Conservation (phyloP, 1,140 invertebrate genomes). For the Helicoverpa armigera region DNA sequence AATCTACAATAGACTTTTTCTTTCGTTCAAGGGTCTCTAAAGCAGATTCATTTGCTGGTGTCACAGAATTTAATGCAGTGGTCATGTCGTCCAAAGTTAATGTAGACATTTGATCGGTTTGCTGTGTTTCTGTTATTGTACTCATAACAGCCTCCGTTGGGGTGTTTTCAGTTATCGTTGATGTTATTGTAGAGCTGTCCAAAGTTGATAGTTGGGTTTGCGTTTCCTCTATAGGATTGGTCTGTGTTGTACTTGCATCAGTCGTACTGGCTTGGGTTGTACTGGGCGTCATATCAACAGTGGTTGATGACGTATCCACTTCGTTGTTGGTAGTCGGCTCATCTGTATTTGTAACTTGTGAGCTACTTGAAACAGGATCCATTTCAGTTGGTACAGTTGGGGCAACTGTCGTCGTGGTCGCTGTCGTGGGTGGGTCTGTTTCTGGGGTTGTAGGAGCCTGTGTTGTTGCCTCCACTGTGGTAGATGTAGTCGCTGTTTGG, state of each 20-base stretch:
- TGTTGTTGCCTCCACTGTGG: slow-evolving; percentile 26
- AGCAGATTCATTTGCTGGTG: slow-evolving; percentile 64
- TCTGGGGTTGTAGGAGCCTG: slow-evolving; percentile 17
- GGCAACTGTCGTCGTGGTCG: slow-evolving; percentile 2
- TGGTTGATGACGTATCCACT: slow-evolving; percentile 45
- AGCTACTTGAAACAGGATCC: slow-evolving; percentile 6
- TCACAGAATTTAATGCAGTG: slow-evolving; percentile 49
- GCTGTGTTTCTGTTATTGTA: slow-evolving; percentile 24
- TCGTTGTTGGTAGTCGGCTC: slow-evolving; percentile 55
- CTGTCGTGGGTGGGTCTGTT: slow-evolving; percentile 12
- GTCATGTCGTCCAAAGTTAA: slow-evolving; percentile 43
- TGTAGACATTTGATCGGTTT: slow-evolving; percentile 22
- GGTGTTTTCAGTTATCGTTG: slow-evolving; percentile 51
- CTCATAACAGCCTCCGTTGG: slow-evolving; percentile 53
- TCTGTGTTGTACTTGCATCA: background rate
- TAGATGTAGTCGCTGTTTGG: slow-evolving; percentile 3
- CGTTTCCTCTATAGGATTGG: background rate
- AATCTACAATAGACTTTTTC: slow-evolving; percentile 81
- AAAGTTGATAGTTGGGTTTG: slow-evolving; percentile 28
- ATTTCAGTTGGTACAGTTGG: background rate
- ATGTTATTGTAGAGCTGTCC: slow-evolving; percentile 46
- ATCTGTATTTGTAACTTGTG: slow-evolving; percentile 23
- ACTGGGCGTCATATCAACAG: slow-evolving; percentile 33
- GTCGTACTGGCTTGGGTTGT: slow-evolving; percentile 24
- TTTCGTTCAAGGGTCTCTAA: slow-evolving; percentile 74